phyloP scores from a whole-genome alignment of 2,113 vertebrate genomes.

The Tetraodon nigroviridis region DNA sequence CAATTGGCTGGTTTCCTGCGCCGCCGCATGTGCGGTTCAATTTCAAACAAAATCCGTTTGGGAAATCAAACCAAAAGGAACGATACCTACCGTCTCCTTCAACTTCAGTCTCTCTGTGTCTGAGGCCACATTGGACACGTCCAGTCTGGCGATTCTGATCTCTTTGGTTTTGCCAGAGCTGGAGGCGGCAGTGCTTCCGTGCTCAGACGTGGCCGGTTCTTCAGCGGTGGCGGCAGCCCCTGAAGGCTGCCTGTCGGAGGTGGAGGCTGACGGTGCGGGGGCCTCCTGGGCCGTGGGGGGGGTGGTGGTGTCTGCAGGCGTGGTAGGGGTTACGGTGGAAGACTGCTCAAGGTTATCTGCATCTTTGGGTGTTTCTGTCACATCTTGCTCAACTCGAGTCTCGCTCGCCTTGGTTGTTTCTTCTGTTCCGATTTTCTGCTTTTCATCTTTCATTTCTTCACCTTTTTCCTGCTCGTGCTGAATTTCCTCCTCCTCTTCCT shows the following conservation, averaged over 20 bases:
- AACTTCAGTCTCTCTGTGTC: conserved; percentile 91
- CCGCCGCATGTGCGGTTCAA: conserved; percentile 13
- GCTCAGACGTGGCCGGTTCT: conserved; percentile 33
- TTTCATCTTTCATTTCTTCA: conserved; percentile 43
- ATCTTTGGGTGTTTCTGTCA: conserved; percentile 27
- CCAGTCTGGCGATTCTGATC: conserved; percentile 87
- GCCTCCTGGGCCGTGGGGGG: conserved; percentile 38
- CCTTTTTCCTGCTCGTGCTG: conserved; percentile 33
- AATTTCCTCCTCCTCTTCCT: conserved; percentile 50
- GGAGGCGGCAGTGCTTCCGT: conserved; percentile 18
- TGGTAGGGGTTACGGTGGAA: conserved; percentile 16
- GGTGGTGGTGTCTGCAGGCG: conserved; percentile 6
- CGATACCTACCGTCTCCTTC: conserved; percentile 65
- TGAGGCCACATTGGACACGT: conserved; percentile 90
- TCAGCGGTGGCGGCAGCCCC: conserved; percentile 11
- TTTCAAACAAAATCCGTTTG: no score
- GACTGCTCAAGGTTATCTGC: conserved; percentile 14
- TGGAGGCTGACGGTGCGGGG: conserved; percentile 21
- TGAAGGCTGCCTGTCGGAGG: conserved; percentile 26
- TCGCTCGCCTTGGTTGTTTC: conserved; percentile 12
- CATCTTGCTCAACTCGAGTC: conserved; percentile 18
- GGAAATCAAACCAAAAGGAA: no score
- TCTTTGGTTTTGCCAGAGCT: conserved; percentile 72
- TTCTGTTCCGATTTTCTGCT: background rate
- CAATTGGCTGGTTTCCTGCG: conserved; percentile 63